Conservation (phyloP, 2,113 vertebrate genomes). For the Bettongia penicillata region DNA sequence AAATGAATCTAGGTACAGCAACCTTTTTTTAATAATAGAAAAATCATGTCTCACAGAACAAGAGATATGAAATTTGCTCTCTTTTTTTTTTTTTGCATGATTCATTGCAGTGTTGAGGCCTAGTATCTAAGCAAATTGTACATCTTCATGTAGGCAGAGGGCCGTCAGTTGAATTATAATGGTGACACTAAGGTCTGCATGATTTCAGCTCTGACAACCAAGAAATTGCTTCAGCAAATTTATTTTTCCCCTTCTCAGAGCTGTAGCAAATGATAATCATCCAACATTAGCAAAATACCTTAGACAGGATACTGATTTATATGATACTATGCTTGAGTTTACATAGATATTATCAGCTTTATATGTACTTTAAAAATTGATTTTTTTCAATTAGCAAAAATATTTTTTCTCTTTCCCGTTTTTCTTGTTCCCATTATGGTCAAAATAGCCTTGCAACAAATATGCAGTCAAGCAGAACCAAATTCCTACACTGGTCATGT, state of each 20-base stretch:
- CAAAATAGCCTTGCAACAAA: background rate
- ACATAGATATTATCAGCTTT: background rate
- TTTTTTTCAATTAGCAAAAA: background rate
- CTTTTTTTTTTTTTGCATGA: background rate
- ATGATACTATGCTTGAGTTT: background rate
- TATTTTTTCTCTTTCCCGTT: background rate
- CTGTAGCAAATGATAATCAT: background rate
- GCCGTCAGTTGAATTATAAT: background rate
- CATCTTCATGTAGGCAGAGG: background rate
- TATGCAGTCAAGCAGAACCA: background rate
- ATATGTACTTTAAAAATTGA: background rate
- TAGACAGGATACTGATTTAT: background rate
- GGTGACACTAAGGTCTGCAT: background rate
- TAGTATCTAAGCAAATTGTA: background rate
- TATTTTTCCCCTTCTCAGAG: background rate
- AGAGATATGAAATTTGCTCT: background rate
- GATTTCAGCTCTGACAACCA: conserved; percentile 31
- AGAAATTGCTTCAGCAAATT: conserved; percentile 1
- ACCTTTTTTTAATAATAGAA: background rate
- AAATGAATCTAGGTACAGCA: background rate
- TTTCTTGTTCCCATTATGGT: background rate
- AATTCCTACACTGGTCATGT: background rate
- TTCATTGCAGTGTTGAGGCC: background rate
- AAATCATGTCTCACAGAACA: background rate
- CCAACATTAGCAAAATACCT: background rate